Percentiles rank a stretch among this genome's conserved stretches.
phyloP scores from a whole-genome alignment of 2,113 vertebrate species.

The Sorex araneus region DNA sequence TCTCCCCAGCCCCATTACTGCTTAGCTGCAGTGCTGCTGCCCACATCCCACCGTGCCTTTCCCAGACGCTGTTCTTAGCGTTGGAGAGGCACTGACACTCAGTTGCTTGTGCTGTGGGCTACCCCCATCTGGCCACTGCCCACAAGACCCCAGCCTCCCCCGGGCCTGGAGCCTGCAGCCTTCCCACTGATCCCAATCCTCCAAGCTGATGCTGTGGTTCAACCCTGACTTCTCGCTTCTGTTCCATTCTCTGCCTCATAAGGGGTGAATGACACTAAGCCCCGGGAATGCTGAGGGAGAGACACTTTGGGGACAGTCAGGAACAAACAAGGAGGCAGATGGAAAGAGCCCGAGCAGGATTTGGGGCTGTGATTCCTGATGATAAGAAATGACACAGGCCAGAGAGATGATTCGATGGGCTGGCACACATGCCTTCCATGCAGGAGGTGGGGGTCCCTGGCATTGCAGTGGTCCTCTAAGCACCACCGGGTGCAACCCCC shows the following conservation, averaged over 20 bases:
- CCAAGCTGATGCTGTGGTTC: background rate
- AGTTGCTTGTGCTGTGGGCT: background rate
- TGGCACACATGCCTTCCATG: too few relatives aligned
- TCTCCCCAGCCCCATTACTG: background rate
- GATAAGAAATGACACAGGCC: too few relatives aligned
- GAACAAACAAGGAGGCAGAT: background rate
- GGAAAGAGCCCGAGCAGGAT: background rate
- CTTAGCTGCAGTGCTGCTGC: background rate
- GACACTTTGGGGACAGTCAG: background rate
- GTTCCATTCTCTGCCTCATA: background rate
- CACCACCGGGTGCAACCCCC: too few relatives aligned
- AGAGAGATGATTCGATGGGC: too few relatives aligned
- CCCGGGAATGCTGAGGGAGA: background rate
- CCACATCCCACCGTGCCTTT: background rate
- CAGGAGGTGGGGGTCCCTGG: too few relatives aligned
- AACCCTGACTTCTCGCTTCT: background rate
- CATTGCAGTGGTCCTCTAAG: too few relatives aligned
- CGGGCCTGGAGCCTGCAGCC: background rate
- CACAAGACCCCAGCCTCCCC: background rate
- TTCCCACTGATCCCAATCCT: fast-evolving
- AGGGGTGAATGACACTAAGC: background rate
- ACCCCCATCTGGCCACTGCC: background rate
- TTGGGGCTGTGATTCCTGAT: background rate
- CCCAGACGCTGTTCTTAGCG: background rate
- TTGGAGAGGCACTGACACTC: too few relatives aligned